phyloP scores from a whole-genome alignment of 2,888 invertebrate species.

The Hermaeophaga mercurialis region DNA sequence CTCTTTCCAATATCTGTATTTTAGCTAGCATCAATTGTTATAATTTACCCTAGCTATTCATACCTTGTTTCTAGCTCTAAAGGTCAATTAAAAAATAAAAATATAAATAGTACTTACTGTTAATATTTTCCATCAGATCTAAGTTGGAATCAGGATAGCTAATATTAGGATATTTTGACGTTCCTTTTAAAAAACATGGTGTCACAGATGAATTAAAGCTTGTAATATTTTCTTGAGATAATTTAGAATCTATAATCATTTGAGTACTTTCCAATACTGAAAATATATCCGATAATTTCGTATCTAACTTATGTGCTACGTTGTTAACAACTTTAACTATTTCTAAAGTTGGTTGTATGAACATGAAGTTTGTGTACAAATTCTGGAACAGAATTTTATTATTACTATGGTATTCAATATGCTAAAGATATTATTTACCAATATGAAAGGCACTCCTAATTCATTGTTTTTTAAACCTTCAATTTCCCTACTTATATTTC shows the following conservation, averaged over 20 bases:
- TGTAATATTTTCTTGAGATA: slow-evolving; percentile 35
- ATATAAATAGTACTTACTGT: slow-evolving; percentile 12
- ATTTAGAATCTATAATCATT: slow-evolving; percentile 44
- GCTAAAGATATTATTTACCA: slow-evolving; percentile 43
- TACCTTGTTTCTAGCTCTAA: too few relatives aligned
- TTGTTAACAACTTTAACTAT: slow-evolving; percentile 47
- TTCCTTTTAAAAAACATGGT: slow-evolving; percentile 26
- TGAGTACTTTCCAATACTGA: slow-evolving; percentile 49
- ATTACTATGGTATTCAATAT: not conserved
- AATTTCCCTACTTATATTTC: slow-evolving; percentile 48
- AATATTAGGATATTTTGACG: slow-evolving; percentile 9
- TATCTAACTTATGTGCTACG: slow-evolving; percentile 50
- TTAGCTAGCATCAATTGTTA: too few relatives aligned
- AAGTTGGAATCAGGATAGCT: not conserved
- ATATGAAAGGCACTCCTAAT: slow-evolving; percentile 50
- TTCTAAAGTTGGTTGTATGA: slow-evolving; percentile 45
- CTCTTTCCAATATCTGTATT: too few relatives aligned
- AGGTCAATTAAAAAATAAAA: too few relatives aligned
- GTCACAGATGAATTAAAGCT: slow-evolving; percentile 23
- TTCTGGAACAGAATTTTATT: slow-evolving; percentile 45
- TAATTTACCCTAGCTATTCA: too few relatives aligned
- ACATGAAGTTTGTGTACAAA: slow-evolving; percentile 52
- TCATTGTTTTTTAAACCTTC: slow-evolving; percentile 51
- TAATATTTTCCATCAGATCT: slow-evolving; percentile 3
- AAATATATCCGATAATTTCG: slow-evolving; percentile 43